phyloP scores from a whole-genome alignment of 2,888 invertebrate genomes.

The Pyrgus malvae region DNA sequence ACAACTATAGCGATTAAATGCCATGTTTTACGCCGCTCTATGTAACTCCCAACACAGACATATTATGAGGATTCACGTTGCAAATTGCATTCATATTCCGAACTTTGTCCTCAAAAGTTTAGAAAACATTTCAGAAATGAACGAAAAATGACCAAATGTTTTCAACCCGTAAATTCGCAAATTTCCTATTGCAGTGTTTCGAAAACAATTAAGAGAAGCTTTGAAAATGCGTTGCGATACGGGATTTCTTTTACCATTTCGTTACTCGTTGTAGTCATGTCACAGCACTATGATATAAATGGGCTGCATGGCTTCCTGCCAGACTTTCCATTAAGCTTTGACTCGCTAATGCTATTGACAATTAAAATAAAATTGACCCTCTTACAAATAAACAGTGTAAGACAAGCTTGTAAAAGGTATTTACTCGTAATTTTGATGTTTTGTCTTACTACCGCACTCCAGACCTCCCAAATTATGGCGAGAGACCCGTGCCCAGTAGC shows the following conservation, averaged over 20 bases:
- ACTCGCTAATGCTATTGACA: too few relatives aligned
- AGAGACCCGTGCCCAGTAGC: too few relatives aligned
- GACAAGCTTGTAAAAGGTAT: too few relatives aligned
- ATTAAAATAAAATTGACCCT: too few relatives aligned
- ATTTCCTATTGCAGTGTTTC: constrained; percentile 25
- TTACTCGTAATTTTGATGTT: too few relatives aligned
- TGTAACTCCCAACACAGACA: neutral
- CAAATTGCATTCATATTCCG: constrained; percentile 8
- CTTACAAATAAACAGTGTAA: too few relatives aligned
- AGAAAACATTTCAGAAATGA: constrained; percentile 15
- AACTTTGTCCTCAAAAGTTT: constrained; percentile 14
- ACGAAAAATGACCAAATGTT: constrained; percentile 15
- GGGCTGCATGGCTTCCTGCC: constrained; percentile 52
- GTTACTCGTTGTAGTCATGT: constrained; percentile 52
- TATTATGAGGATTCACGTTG: constrained; percentile 4
- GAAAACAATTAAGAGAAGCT: constrained; percentile 31
- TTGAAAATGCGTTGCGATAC: constrained; percentile 35
- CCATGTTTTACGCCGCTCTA: neutral
- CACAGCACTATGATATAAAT: constrained; percentile 76
- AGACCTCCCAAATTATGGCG: too few relatives aligned
- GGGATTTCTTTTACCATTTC: constrained; percentile 49
- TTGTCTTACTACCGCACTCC: too few relatives aligned
- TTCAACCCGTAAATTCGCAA: constrained; percentile 27
- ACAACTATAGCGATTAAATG: too few relatives aligned
- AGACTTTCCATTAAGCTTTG: constrained; percentile 46